phyloP scores from a whole-genome alignment of 2,888 invertebrate genomes.

The Drosophila lacicola region DNA sequence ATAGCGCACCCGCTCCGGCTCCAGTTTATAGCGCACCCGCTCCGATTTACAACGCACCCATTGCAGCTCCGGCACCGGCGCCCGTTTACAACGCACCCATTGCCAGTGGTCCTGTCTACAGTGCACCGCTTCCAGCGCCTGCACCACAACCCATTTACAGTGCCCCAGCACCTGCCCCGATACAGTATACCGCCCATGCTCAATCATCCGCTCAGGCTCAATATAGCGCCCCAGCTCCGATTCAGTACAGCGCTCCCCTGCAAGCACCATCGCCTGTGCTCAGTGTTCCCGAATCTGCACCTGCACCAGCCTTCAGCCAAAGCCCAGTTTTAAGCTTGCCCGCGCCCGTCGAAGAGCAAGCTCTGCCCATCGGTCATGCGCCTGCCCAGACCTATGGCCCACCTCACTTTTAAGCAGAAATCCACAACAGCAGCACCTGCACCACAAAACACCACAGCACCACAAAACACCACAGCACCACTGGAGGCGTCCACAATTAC shows the following conservation, averaged over 20 bases:
- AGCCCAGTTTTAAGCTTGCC: conserved; percentile 41
- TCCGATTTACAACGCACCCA: conserved; percentile 37
- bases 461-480: conserved; percentile 25
- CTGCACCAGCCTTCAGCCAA: conserved; percentile 48
- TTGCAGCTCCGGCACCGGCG: conserved; percentile 43
- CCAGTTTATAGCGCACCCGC: conserved; percentile 42
- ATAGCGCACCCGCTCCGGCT: conserved; percentile 30
- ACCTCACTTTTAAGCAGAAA: conserved; percentile 50
- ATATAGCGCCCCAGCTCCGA: conserved; percentile 10
- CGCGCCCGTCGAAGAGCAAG: conserved; percentile 49
- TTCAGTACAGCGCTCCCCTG: conserved; percentile 28
- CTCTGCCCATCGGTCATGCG: conserved; percentile 59
- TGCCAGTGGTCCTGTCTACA: conserved; percentile 39
- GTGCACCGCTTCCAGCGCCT: conserved; percentile 17
- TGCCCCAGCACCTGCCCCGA: conserved; percentile 8
- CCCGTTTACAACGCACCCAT: conserved; percentile 41
- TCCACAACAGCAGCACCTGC: conserved; percentile 22
- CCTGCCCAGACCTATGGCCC: conserved; percentile 77
- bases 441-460: conserved; percentile 20
- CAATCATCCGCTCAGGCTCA: conserved; percentile 8
- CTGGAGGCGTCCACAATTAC: conserved; percentile 31
- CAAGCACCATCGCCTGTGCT: conserved; percentile 41
- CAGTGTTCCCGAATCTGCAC: conserved; percentile 54
- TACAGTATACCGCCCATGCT: background rate
- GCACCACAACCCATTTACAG: conserved; percentile 28